These are phyloP conservation scores for Pelodytes ibericus DNA, from an alignment of 2,797 vertebrate species.

Conservation along the genomic window DNA sequence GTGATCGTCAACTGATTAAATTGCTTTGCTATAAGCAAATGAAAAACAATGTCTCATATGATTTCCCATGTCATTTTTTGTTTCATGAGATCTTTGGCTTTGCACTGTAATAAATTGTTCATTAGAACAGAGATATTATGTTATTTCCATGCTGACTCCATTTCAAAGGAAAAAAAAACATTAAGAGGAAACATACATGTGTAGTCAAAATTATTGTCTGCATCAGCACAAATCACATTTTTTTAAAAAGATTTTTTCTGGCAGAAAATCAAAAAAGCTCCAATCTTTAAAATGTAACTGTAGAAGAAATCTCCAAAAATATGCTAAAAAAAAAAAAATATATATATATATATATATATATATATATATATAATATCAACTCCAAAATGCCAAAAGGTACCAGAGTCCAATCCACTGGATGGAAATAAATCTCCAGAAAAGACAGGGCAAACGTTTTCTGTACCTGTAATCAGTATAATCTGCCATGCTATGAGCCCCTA, in stretches of 20 bases:
- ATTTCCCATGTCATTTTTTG: background rate
- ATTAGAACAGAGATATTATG: constrained; percentile 10
- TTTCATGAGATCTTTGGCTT: background rate
- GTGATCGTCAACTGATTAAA: background rate
- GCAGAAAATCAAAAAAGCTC: background rate
- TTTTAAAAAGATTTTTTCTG: background rate
- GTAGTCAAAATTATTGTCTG: background rate
- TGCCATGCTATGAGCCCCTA: too few relatives aligned
- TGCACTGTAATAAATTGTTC: constrained; percentile 4
- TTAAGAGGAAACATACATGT: constrained; percentile 1
- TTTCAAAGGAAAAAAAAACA: background rate
- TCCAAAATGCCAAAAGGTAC: too few relatives aligned
- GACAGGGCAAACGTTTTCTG: too few relatives aligned
- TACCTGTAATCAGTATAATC: too few relatives aligned
- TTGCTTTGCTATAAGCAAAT: constrained; percentile 1
- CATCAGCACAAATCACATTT: background rate
- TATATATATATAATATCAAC: too few relatives aligned
- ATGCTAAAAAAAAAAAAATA: too few relatives aligned
- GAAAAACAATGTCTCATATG: background rate
- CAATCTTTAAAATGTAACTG: too few relatives aligned
- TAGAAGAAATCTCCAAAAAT: too few relatives aligned
- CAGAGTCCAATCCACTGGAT: too few relatives aligned
- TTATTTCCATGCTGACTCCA: background rate
- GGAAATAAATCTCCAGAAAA: too few relatives aligned
- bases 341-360: too few relatives aligned